Evolutionary conservation across 2,113 vertebrate genomes (phyloP).

Genomic region (Sterna hirundo): DNA sequence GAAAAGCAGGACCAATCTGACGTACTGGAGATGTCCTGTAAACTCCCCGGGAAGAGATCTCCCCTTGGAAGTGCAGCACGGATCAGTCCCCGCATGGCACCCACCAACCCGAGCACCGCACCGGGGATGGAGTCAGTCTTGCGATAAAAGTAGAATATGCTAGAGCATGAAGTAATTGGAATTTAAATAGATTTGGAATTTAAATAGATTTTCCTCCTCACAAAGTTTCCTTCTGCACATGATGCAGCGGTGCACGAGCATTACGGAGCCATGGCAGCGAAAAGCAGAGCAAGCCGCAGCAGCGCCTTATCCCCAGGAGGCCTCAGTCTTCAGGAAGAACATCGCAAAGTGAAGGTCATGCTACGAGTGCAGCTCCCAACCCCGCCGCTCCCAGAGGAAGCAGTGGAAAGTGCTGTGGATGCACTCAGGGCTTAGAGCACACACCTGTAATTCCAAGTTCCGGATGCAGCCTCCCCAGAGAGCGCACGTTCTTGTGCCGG

Average conservation of each 20-base stretch:
- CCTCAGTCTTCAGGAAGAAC: not conserved
- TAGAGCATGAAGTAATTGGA: not conserved
- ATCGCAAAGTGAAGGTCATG: not conserved
- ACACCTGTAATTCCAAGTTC: not conserved
- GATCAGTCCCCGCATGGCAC: not conserved
- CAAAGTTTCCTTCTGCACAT: not conserved
- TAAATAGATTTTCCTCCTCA: not conserved
- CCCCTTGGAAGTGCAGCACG: not conserved
- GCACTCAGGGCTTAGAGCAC: not conserved
- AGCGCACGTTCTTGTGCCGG: rapidly evolving
- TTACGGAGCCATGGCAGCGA: not conserved
- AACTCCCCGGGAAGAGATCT: not conserved
- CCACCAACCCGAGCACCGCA: not conserved
- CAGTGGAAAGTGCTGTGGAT: not conserved
- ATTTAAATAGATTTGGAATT: not conserved
- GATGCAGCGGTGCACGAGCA: rapidly evolving
- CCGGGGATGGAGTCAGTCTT: not conserved
- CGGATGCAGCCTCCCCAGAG: not conserved
- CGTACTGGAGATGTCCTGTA: not conserved
- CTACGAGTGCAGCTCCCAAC: not conserved
- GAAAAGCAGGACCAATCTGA: not conserved
- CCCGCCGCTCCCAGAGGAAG: not conserved
- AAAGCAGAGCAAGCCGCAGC: not conserved
- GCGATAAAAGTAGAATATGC: rapidly evolving
- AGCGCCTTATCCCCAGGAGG: not conserved